Evolutionary conservation across 2,888 invertebrate species (phyloP), one percentile per base, ranked within the genome.

Genomic region (Chloroclystis v-ata): DNA sequence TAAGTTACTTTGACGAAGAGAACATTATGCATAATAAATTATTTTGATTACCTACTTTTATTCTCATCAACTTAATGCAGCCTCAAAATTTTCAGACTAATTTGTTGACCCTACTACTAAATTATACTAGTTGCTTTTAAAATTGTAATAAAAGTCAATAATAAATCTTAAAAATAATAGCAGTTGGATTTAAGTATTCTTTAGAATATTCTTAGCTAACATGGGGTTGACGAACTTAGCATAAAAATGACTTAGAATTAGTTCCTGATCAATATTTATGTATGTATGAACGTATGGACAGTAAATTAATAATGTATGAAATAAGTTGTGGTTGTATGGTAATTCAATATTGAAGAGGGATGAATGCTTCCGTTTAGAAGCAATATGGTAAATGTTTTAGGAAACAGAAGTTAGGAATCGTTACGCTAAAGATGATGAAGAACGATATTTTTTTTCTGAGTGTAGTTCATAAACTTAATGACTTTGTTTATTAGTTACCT

Each of bases 291-390:
- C 5, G 32, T 14, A 32, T 4, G 43, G 33, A 28, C 11, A 20
- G 30, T 42, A 43, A 26, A 44, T 44, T 44, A 63, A 59, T 44
- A 49, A 43, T 49, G 43, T 37, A 49, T 49, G 44, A 41, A 55
- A 50, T n/a, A 39, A 24, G 56, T 61, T 59, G 47, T 47, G 55
- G 42, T 52, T 47, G 28, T 37, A 44, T 41, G 4, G 30, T 35
- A 30, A 49, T 53, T 57, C 10, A 56, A 49, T 56, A 56, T 60
- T 48, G 29, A 20, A 8, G 9, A 11, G 20, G 29, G 39, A 20
- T 14, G 38, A 10, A 20, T 37, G 28, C 32, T 9, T 45, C 1
- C 20, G 20, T 20, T 20, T 20, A 20, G 2, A 20, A 20, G 20
- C 20, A 20, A 20, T 20, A 20, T 20, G 20, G 20, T 20, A 20